Percentiles rank a stretch among this genome's conserved stretches.
phyloP scores from a whole-genome alignment of 2,888 invertebrate species.

The Gandaritis pyraliata region DNA sequence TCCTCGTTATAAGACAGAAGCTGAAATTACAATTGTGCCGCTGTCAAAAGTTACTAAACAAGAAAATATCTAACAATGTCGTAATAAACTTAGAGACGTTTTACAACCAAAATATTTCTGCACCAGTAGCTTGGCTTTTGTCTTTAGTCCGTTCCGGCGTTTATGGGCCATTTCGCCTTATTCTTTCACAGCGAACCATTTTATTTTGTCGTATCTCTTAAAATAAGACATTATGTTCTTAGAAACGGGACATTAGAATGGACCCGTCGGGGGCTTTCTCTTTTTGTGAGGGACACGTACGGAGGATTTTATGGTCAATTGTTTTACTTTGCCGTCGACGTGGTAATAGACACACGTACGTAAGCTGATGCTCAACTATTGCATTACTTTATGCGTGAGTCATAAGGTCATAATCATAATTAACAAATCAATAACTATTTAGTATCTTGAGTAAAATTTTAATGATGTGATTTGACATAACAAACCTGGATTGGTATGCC shows the following conservation, averaged over 20 bases:
- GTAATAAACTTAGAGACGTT: constrained; percentile 73
- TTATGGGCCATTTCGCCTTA: constrained; percentile 78
- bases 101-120: constrained; percentile 76
- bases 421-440: constrained; percentile 21
- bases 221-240: constrained; percentile 83
- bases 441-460: too few species aligned
- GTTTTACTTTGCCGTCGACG: constrained; percentile 71
- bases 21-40: constrained; percentile 69
- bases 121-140: constrained; percentile 76
- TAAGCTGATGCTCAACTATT: constrained; percentile 39
- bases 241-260: constrained; percentile 80
- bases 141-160: constrained; percentile 64
- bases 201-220: constrained; percentile 78
- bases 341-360: constrained; percentile 48
- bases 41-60: constrained; percentile 72
- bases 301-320: constrained; percentile 80
- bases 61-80: constrained; percentile 75
- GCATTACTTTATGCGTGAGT: constrained; percentile 28
- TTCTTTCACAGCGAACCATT: constrained; percentile 71
- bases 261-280: constrained; percentile 70
- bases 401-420: constrained; percentile 4
- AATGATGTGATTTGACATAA: too few species aligned
- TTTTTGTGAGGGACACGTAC: constrained; percentile 78
- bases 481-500: too few species aligned
- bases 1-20: constrained; percentile 74